These are phyloP conservation scores for Platorchestia sp. DNA, from an alignment of 1,140 invertebrate species.

Conservation along the genomic window DNA sequence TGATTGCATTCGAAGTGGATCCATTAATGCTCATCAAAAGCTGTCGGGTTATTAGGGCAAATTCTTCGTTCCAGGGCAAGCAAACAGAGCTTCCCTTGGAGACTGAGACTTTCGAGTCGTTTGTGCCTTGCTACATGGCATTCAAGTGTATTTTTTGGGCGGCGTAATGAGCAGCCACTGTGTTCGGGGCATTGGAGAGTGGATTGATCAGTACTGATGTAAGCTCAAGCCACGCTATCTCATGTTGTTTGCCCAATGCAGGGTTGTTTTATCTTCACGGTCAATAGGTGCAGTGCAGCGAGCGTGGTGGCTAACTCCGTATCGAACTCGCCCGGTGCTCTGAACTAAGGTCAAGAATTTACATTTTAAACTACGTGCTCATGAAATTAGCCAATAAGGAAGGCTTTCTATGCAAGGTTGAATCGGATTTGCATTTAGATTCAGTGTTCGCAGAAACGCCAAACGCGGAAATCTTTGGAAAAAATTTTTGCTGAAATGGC, in stretches of 20 bases:
- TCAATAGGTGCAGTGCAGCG: background rate
- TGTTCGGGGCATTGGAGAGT: background rate
- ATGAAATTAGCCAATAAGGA: background rate
- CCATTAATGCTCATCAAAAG: constrained; percentile 40
- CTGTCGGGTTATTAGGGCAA: background rate
- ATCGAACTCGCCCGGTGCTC: background rate
- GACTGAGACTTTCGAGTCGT: background rate
- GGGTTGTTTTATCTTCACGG: background rate
- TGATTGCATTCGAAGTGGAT: constrained; percentile 22
- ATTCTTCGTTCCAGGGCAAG: background rate
- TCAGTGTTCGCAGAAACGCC: background rate
- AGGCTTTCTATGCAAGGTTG: background rate
- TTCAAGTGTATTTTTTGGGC: background rate
- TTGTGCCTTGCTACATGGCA: background rate
- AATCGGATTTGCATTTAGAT: background rate
- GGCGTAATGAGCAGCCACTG: background rate
- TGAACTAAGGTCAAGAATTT: background rate
- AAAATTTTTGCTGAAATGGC: background rate
- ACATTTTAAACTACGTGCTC: background rate
- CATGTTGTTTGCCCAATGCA: background rate
- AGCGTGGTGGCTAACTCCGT: background rate
- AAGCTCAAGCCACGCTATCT: background rate
- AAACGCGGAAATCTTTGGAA: background rate
- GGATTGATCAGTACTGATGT: background rate
- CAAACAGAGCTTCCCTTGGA: constrained; percentile 24